Evolutionary conservation across 2,113 vertebrate species (phyloP).

Genomic region (Zingel zingel): DNA sequence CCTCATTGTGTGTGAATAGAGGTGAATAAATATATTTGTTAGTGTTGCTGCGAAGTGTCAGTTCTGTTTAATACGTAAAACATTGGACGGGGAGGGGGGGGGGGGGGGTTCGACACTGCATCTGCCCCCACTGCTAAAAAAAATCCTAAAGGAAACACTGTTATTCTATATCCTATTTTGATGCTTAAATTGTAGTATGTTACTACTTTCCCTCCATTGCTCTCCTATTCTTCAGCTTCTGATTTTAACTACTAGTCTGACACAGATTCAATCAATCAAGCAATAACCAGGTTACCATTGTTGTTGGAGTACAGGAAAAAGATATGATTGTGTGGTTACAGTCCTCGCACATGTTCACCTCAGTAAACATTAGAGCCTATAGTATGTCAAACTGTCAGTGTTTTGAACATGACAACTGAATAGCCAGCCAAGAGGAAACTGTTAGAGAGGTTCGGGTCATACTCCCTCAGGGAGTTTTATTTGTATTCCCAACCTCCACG

Average conservation of each 20-base stretch:
- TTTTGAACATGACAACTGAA: slow-evolving; percentile 17
- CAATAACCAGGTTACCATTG: not conserved
- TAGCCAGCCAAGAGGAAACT: slow-evolving; percentile 2
- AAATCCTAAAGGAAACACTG: no score
- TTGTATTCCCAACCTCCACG: slow-evolving; percentile 22
- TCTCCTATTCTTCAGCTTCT: not conserved
- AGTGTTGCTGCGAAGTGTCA: no score
- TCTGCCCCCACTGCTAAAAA: no score
- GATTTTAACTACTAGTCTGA: not conserved
- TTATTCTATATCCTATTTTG: not conserved
- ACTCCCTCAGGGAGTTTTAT: not conserved
- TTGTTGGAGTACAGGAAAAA: not conserved
- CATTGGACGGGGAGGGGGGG: no score
- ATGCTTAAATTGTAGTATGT: not conserved
- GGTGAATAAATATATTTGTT: no score
- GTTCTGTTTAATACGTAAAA: no score
- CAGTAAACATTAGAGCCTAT: not conserved
- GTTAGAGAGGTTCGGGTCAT: slow-evolving; percentile 1
- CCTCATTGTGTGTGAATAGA: no score
- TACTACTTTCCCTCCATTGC: not conserved
- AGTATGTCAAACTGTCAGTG: slow-evolving; percentile 18
- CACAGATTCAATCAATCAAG: not conserved
- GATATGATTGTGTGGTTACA: not conserved
- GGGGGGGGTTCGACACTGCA: no score
- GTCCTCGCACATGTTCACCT: slow-evolving; percentile 1